Evolutionary conservation across 2,113 vertebrate genomes (phyloP).

Genomic region (Hiodon alosoides): DNA sequence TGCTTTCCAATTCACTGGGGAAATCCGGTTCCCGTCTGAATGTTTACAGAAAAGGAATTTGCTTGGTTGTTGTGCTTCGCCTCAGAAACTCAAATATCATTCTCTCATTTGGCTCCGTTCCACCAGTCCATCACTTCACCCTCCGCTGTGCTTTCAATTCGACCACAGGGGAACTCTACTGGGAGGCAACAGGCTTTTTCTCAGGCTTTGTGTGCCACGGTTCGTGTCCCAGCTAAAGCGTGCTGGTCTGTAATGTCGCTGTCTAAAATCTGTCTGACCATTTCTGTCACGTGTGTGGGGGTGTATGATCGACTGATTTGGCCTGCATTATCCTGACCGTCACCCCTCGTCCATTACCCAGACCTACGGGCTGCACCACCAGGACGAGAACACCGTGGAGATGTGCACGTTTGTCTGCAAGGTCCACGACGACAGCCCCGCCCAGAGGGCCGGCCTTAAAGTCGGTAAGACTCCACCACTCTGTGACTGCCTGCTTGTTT

Average conservation of each 20-base stretch:
- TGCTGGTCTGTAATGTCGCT: constrained; percentile 1
- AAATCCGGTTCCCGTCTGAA: background rate
- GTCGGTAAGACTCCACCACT: constrained; percentile 68
- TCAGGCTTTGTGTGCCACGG: background rate
- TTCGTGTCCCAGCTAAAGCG: background rate
- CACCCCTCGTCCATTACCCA: constrained; percentile 49
- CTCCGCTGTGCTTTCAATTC: background rate
- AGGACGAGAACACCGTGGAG: constrained; percentile 83
- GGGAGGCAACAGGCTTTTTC: background rate
- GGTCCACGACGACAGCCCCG: constrained; percentile 82
- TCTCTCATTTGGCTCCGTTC: background rate
- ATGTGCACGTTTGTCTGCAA: constrained; percentile 94
- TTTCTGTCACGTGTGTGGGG: background rate
- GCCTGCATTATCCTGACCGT: background rate
- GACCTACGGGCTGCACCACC: constrained; percentile 91
- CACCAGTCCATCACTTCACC: background rate
- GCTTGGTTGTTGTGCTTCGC: background rate
- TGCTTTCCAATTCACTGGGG: too few relatives aligned
- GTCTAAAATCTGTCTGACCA: background rate
- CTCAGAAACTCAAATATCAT: background rate
- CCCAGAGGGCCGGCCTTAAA: constrained; percentile 79
- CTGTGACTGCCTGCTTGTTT: background rate
- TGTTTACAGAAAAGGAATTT: background rate
- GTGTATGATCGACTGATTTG: background rate
- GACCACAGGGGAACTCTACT: background rate